Percentiles rank a stretch among this genome's conserved stretches.
Conservation (phyloP, 37 sponge, comb jelly and placozoan species). For the Tethya wilhelma region DNA sequence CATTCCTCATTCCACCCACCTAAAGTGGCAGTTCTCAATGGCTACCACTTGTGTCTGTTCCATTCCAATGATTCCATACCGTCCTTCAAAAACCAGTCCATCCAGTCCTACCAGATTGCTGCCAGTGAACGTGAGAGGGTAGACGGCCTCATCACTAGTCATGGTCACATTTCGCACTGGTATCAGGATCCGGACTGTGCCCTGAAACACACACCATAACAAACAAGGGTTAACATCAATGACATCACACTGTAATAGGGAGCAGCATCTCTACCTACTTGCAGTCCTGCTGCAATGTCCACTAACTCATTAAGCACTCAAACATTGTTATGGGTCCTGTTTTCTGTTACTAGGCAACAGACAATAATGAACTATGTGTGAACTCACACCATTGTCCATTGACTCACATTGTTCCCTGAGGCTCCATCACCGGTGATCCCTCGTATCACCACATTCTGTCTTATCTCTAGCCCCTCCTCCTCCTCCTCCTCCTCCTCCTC, state of each 20-base stretch:
- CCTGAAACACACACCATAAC: background rate
- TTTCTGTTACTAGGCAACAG: too few species aligned
- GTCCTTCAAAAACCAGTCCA: constrained; percentile 9
- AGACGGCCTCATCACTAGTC: background rate
- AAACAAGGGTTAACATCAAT: background rate
- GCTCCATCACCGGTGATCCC: too few species aligned
- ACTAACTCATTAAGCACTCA: too few species aligned
- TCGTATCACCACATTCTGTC: constrained; percentile 16
- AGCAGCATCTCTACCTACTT: too few species aligned
- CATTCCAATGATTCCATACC: constrained; percentile 29
- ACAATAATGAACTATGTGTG: too few species aligned
- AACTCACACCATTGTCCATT: too few species aligned
- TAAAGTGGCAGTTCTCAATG: constrained; percentile 36
- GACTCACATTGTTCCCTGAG: too few species aligned
- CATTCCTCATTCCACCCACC: constrained; percentile 2
- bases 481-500: background rate
- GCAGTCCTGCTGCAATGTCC: too few species aligned
- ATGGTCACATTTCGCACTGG: too few species aligned
- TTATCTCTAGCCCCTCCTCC: background rate
- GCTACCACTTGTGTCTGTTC: constrained; percentile 5
- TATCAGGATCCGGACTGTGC: too few species aligned
- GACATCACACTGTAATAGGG: background rate
- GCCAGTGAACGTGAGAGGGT: constrained; percentile 13
- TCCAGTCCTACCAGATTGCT: constrained; percentile 6
- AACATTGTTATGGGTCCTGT: too few species aligned